Percentiles rank a stretch among this genome's conserved stretches.
Conservation (phyloP, 2,888 invertebrate species). For the Drosophila phalerata region DNA sequence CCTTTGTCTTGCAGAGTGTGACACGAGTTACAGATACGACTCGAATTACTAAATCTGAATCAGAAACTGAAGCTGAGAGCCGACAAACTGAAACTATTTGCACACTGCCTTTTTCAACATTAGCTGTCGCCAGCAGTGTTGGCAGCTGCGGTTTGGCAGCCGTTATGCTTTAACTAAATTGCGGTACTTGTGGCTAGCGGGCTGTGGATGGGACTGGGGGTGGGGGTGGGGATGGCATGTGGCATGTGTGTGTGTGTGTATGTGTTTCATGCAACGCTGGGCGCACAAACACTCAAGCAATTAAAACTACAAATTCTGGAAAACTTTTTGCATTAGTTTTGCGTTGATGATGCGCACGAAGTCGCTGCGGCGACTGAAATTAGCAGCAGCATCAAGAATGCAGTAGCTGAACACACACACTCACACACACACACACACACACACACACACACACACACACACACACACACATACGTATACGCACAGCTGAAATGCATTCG, state of each 20-base stretch:
- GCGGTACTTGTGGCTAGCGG: slow-evolving; percentile 66
- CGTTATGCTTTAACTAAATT: slow-evolving; percentile 81
- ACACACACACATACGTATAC: not conserved
- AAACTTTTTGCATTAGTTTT: slow-evolving; percentile 78
- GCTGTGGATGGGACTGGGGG: slow-evolving; percentile 6
- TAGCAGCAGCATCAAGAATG: slow-evolving; percentile 70
- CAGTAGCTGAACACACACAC: slow-evolving; percentile 24
- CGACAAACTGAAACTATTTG: slow-evolving; percentile 35
- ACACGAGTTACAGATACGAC: not conserved
- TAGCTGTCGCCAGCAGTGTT: slow-evolving; percentile 45
- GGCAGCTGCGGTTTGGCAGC: slow-evolving; percentile 62
- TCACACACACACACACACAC: slow-evolving; percentile 2
- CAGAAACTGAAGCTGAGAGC: slow-evolving; percentile 15
- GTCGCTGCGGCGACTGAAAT: slow-evolving; percentile 63
- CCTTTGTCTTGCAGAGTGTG: slow-evolving; percentile 4
- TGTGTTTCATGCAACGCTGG: slow-evolving; percentile 29
- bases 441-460: slow-evolving; percentile 1
- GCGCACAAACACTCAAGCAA: slow-evolving; percentile 78
- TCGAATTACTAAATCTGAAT: slow-evolving; percentile 4
- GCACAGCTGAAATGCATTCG: slow-evolving; percentile 58
- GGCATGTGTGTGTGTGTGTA: slow-evolving; percentile 25
- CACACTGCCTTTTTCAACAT: slow-evolving; percentile 42
- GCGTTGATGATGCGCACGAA: slow-evolving; percentile 75
- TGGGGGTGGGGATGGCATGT: not conserved
- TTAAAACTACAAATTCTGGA: slow-evolving; percentile 77